phyloP scores from a whole-genome alignment of 2,797 vertebrate genomes.

The Scyliorhinus canicula region DNA sequence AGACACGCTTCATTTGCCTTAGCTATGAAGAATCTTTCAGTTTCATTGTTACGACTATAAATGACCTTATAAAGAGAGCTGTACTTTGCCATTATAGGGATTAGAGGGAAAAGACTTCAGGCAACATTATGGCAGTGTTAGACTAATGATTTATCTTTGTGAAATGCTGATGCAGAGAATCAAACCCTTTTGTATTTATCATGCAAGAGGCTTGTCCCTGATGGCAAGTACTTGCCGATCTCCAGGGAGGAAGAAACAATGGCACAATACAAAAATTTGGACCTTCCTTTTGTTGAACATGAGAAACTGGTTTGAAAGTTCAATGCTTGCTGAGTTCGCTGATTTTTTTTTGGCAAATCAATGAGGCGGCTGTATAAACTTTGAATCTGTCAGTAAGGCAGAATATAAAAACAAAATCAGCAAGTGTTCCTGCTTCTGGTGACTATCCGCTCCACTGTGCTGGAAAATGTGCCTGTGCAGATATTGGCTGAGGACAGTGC shows the following conservation, averaged over 20 bases:
- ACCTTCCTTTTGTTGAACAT: neutral
- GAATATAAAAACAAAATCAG: neutral
- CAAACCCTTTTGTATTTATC: neutral
- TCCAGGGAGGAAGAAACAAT: neutral
- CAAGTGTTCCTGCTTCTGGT: neutral
- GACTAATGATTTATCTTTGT: neutral
- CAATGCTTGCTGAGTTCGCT: neutral
- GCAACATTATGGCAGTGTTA: neutral
- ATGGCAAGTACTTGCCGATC: neutral
- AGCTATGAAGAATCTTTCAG: conserved; percentile 49
- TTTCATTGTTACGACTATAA: conserved; percentile 58
- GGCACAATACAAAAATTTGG: neutral
- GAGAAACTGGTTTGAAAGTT: conserved; percentile 8
- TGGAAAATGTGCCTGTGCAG: neutral
- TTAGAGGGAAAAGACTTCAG: conserved; percentile 21
- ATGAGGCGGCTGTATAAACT: neutral
- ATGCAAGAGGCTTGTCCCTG: conserved; percentile 2
- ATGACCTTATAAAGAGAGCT: conserved; percentile 55
- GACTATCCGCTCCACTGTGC: neutral
- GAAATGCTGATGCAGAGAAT: neutral
- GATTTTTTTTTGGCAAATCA: neutral
- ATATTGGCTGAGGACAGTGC: neutral
- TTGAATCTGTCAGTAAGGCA: neutral
- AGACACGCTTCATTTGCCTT: conserved; percentile 65
- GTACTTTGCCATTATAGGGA: conserved; percentile 35